phyloP scores from a whole-genome alignment of 2,797 vertebrate genomes.

The Pitangus sulphuratus region DNA sequence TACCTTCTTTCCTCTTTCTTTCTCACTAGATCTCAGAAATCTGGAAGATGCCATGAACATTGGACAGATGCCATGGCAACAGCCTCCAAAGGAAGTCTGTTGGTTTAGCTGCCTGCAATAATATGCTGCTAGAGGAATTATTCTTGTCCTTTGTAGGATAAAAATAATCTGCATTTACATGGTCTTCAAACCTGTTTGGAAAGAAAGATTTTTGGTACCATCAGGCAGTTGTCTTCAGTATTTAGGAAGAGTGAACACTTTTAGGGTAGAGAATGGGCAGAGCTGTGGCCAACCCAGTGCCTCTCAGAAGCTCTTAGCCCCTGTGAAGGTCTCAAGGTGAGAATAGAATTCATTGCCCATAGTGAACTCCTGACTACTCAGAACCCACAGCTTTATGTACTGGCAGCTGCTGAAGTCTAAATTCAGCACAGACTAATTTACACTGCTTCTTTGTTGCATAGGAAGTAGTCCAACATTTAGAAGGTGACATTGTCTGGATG shows the following conservation, averaged over 20 bases:
- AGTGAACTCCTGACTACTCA: background rate
- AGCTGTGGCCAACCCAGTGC: background rate
- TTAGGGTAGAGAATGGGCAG: background rate
- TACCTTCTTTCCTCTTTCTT: background rate
- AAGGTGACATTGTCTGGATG: background rate
- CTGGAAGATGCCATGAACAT: background rate
- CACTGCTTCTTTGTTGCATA: background rate
- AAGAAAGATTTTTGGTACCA: background rate
- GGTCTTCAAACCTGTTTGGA: background rate
- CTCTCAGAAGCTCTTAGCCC: background rate
- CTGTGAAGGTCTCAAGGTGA: fast-evolving
- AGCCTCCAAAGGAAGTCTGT: background rate
- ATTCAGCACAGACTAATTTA: background rate
- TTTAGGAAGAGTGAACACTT: background rate
- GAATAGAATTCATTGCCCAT: background rate
- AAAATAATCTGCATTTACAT: slow-evolving; percentile 4
- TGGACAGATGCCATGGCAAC: slow-evolving; percentile 39
- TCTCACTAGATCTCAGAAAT: background rate
- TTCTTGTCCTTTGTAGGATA: background rate
- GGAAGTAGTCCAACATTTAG: background rate
- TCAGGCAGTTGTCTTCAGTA: background rate
- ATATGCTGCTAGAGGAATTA: background rate
- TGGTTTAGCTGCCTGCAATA: background rate
- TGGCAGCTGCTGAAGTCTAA: background rate
- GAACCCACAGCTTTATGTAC: background rate